Evolutionary conservation across 2,888 invertebrate genomes (phyloP).

Genomic region (Dicyrtomina minuta): DNA sequence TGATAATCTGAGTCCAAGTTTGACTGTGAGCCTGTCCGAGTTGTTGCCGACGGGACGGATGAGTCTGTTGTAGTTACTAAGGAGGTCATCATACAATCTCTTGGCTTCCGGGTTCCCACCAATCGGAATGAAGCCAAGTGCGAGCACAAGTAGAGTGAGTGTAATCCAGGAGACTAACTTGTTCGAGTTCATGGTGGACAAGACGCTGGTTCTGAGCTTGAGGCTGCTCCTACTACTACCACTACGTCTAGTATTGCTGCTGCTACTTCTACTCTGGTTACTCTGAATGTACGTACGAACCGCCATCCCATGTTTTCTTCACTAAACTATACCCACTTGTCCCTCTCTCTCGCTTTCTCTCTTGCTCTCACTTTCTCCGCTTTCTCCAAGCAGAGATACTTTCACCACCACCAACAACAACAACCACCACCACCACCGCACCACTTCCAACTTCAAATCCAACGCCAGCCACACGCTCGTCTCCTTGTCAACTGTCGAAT

Average conservation of each 20-base stretch:
- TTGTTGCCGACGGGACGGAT: slow-evolving; percentile 89
- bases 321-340: background rate
- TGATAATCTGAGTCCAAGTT: slow-evolving; percentile 87
- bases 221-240: no score
- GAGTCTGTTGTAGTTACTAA: slow-evolving; percentile 88
- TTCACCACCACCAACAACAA: background rate
- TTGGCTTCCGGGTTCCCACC: slow-evolving; percentile 81
- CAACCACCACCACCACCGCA: background rate
- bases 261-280: no score
- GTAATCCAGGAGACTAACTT: slow-evolving; percentile 27
- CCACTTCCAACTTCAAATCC: background rate
- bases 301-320: background rate
- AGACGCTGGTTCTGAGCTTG: background rate
- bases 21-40: slow-evolving; percentile 90
- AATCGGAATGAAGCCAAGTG: slow-evolving; percentile 42
- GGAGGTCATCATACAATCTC: slow-evolving; percentile 90
- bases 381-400: background rate
- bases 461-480: no score
- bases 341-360: background rate
- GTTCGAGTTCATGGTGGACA: slow-evolving; percentile 13
- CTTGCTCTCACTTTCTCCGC: background rate
- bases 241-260: no score
- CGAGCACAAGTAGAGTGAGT: slow-evolving; percentile 38
- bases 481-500: no score
- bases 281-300: background rate